A percentile compares a stretch with the other conserved stretches of the same genome.
Conservation (phyloP, 2,888 invertebrate species). For the Alsophila aescularia region DNA sequence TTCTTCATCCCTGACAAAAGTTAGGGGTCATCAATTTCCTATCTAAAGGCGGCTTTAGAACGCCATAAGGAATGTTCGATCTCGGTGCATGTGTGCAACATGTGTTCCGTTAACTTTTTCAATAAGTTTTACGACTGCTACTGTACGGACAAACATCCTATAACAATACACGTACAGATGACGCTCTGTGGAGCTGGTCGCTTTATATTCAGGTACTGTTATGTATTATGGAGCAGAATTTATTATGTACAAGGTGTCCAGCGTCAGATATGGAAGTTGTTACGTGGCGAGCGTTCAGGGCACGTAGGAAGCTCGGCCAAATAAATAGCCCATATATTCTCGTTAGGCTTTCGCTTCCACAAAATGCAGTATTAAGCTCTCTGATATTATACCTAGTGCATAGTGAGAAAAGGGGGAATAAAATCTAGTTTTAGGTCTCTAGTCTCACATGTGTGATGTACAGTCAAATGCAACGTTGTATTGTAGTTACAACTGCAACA, state of each 20-base stretch:
- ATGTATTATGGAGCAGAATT: conserved; percentile 48
- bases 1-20: conserved; percentile 20
- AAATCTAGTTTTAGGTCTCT: neutral
- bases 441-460: neutral
- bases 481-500: neutral
- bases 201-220: conserved; percentile 48
- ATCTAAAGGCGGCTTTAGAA: conserved; percentile 5
- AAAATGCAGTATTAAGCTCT: conserved; percentile 51
- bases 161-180: conserved; percentile 18
- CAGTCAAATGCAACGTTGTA: neutral
- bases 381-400: conserved; percentile 49
- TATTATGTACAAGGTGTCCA: conserved; percentile 57
- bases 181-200: conserved; percentile 12
- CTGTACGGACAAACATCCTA: conserved; percentile 20
- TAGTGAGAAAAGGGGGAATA: conserved; percentile 30
- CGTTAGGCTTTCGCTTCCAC: conserved; percentile 53
- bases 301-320: conserved; percentile 61
- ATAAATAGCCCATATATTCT: conserved; percentile 69
- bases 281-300: conserved; percentile 54
- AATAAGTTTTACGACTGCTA: conserved; percentile 26
- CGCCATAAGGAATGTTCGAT: conserved; percentile 15
- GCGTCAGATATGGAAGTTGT: conserved; percentile 56
- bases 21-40: conserved; percentile 21
- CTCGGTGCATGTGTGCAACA: conserved; percentile 45
- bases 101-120: conserved; percentile 32